phyloP scores from a whole-genome alignment of 2,888 invertebrate species.

The Caenorhabditis sp. region DNA sequence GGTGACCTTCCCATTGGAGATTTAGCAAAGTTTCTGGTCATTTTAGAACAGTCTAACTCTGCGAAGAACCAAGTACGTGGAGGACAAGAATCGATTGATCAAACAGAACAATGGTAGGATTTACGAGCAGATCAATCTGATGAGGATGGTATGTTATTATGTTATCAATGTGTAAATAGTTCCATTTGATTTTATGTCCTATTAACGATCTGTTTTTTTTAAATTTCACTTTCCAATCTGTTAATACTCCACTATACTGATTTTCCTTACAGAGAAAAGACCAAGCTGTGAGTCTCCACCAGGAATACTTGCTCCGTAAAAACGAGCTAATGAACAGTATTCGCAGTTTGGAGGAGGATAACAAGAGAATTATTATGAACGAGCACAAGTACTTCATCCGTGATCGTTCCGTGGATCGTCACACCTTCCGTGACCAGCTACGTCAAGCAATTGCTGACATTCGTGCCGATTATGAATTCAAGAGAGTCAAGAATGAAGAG shows the following conservation, averaged over 20 bases:
- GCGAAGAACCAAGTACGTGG: slow-evolving; percentile 48
- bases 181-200: too few relatives aligned
- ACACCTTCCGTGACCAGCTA: slow-evolving; percentile 86
- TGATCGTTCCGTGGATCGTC: slow-evolving; percentile 85
- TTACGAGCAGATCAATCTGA: slow-evolving; percentile 55
- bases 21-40: not conserved
- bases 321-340: slow-evolving; percentile 55
- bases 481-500: slow-evolving; percentile 37
- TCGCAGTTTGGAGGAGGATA: slow-evolving; percentile 51
- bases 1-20: too few relatives aligned
- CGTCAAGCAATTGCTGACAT: slow-evolving; percentile 85
- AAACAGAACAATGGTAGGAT: slow-evolving; percentile 44
- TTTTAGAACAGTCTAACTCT: slow-evolving; percentile 23
- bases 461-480: slow-evolving; percentile 85
- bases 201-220: not conserved
- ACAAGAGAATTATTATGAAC: slow-evolving; percentile 63
- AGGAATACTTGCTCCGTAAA: slow-evolving; percentile 42
- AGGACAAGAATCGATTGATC: slow-evolving; percentile 38
- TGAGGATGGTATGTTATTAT: slow-evolving; percentile 43
- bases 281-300: slow-evolving; percentile 52
- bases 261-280: slow-evolving; percentile 48
- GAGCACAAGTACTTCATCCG: slow-evolving; percentile 81
- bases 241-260: not conserved
- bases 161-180: too few relatives aligned
- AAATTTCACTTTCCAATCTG: too few relatives aligned